Evolutionary conservation across 2,888 invertebrate species (phyloP), one percentile per base, ranked within the genome.

Genomic region (Melikaiella ostensackeni): DNA sequence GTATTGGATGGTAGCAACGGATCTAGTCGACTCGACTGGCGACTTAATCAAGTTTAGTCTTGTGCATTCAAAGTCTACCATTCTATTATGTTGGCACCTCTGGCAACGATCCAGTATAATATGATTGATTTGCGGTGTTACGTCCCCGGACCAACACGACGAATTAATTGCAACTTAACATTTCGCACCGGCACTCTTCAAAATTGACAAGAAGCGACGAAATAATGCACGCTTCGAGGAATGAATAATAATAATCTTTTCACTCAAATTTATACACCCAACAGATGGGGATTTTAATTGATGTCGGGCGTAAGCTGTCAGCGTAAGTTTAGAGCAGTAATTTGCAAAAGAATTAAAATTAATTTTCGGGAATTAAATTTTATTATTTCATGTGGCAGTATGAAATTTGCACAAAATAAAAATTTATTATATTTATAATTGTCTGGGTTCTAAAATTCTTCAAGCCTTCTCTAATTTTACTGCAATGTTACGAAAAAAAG

Each of bases 51-150:
- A 30, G 50, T 70, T 70, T 55, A 46, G n/a, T 70, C n/a, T 30
- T n/a, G 13, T 70, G 33, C 70, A 70, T 70, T 55, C 8, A 21
- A 70, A 70, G 55, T 55, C 30, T 50, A 30, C 30, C 46, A 1
- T n/a, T 66, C 27, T 42, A 55, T 16, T 46, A 21, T 21, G 24
- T 38, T 70, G 19, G 42, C 64, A 42, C 42, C 42, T 64, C 38
- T 66, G 30, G 50, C 46, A 9, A n/a, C 30, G 46, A 46, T 46
- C 70, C 46, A 50, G 33, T 70, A 30, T 2, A 24, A 13, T 30
- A 46, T 70, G 70, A 70, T 27, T 70, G 70, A 70, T 70, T 70
- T 50, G n/a, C 19, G 30, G n/a, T 19, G 50, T 70, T 70, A 70
- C 50, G 46, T 30, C 46, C 19, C 19, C 19, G 30, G n/a, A 9